phyloP scores from a whole-genome alignment of 2,888 invertebrate genomes.

The Colletes collaris region DNA sequence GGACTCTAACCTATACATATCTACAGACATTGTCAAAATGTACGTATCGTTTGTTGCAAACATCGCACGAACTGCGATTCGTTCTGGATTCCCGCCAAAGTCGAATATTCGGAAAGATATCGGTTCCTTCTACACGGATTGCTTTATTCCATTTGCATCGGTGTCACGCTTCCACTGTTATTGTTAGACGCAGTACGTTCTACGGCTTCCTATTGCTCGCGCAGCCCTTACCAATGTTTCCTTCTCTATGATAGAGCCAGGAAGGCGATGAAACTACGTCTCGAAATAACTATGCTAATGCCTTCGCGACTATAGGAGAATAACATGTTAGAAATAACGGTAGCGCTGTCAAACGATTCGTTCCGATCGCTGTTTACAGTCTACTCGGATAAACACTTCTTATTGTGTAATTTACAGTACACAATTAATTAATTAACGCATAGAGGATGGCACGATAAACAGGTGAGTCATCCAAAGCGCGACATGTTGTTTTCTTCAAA shows the following conservation, averaged over 20 bases:
- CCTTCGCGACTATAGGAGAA: neutral
- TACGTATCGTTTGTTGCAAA: neutral
- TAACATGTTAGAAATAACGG: neutral
- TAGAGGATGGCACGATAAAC: too few relatives aligned
- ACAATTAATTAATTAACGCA: too few relatives aligned
- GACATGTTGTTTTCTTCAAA: too few relatives aligned
- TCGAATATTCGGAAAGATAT: neutral
- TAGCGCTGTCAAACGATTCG: neutral
- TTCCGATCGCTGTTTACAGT: too few relatives aligned
- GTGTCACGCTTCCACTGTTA: too few relatives aligned
- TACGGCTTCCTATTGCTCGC: neutral
- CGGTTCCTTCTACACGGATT: neutral
- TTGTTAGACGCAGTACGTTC: too few relatives aligned
- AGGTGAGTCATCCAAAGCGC: too few relatives aligned
- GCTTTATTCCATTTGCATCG: neutral
- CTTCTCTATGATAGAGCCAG: slow-evolving; percentile 23
- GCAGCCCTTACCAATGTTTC: neutral
- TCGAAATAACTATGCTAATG: slow-evolving; percentile 41
- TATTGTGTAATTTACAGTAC: too few relatives aligned
- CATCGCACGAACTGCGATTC: neutral
- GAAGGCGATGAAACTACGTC: slow-evolving; percentile 24
- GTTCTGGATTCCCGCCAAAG: neutral
- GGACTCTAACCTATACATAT: too few relatives aligned
- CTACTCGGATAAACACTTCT: too few relatives aligned
- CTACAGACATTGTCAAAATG: neutral